A percentile compares a stretch with the other conserved stretches of the same genome.
Evolutionary conservation across 1,140 invertebrate species (phyloP).

Genomic region (Metaphire vulgaris): DNA sequence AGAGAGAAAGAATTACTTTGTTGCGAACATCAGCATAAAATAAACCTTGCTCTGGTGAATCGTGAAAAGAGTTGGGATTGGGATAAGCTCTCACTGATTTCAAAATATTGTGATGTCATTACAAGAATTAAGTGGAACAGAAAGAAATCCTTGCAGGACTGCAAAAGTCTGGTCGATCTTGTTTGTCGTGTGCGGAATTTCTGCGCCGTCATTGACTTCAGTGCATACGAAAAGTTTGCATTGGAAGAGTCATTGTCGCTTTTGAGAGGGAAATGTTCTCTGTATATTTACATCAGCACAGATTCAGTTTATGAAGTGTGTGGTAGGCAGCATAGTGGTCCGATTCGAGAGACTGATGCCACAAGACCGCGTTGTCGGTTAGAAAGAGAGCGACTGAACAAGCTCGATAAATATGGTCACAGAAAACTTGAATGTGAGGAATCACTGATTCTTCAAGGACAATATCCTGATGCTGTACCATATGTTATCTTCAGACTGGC

Average conservation of each 20-base stretch:
- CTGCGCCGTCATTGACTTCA: constrained; percentile 54
- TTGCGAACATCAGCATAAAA: no score
- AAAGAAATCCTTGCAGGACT: constrained; percentile 32
- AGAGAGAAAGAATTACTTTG: no score
- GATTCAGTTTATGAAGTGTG: constrained; percentile 57
- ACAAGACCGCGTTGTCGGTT: constrained; percentile 40
- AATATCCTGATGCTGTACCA: constrained; percentile 34
- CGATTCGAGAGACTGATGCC: constrained; percentile 39
- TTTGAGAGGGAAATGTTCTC: constrained; percentile 40
- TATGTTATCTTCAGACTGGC: constrained; percentile 53
- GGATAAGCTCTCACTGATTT: constrained; percentile 41
- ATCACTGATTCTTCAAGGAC: constrained; percentile 36
- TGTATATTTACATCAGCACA: constrained; percentile 54
- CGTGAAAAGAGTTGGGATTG: constrained; percentile 54
- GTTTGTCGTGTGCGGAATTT: constrained; percentile 34
- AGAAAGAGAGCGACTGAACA: constrained; percentile 36
- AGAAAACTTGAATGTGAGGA: constrained; percentile 53
- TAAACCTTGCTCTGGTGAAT: constrained; percentile 49
- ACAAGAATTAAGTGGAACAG: constrained; percentile 24
- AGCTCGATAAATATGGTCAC: constrained; percentile 52
- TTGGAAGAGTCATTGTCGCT: constrained; percentile 44
- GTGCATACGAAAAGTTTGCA: constrained; percentile 49
- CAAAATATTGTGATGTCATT: constrained; percentile 42
- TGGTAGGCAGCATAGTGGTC: constrained; percentile 37
- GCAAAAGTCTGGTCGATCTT: constrained; percentile 38